These are phyloP conservation scores for Batillaria attramentaria DNA, from an alignment of 1,140 invertebrate genomes.

Conservation along the genomic window DNA sequence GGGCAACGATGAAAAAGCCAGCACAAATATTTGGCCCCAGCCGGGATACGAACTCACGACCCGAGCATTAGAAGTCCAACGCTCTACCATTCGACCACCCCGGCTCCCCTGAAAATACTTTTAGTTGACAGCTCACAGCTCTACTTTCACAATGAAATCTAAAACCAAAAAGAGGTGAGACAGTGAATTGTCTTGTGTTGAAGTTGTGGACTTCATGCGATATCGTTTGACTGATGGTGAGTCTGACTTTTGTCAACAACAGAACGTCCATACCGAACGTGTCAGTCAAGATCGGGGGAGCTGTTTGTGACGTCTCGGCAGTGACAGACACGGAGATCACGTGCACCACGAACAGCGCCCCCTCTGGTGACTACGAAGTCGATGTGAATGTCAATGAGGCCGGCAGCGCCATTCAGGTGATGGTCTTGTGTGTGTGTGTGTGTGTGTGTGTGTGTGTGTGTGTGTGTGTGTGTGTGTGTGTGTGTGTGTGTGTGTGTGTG, in stretches of 20 bases:
- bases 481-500: background rate
- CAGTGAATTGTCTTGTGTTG: background rate
- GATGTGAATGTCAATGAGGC: slow-evolving; percentile 42
- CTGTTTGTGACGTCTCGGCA: slow-evolving; percentile 43
- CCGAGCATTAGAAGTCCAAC: too few species aligned
- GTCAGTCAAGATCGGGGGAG: slow-evolving; percentile 30
- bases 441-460: background rate
- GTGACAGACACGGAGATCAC: slow-evolving; percentile 42
- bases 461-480: background rate
- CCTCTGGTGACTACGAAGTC: slow-evolving; percentile 27
- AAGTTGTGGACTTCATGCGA: background rate
- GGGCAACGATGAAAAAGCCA: too few species aligned
- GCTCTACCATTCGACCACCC: too few species aligned
- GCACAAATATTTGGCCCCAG: too few species aligned
- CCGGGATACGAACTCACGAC: too few species aligned
- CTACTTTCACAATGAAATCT: too few species aligned
- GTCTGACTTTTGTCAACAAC: too few species aligned
- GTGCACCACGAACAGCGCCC: slow-evolving; percentile 41
- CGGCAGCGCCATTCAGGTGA: slow-evolving; percentile 46
- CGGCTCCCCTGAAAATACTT: too few species aligned
- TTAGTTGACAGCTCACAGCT: too few species aligned
- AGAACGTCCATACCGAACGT: too few species aligned
- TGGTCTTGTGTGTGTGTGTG: background rate
- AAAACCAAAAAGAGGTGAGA: too few species aligned
- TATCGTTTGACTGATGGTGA: too few species aligned